Evolutionary conservation across 2,797 vertebrate genomes (phyloP).

Genomic region (Phalanger gymnotis): DNA sequence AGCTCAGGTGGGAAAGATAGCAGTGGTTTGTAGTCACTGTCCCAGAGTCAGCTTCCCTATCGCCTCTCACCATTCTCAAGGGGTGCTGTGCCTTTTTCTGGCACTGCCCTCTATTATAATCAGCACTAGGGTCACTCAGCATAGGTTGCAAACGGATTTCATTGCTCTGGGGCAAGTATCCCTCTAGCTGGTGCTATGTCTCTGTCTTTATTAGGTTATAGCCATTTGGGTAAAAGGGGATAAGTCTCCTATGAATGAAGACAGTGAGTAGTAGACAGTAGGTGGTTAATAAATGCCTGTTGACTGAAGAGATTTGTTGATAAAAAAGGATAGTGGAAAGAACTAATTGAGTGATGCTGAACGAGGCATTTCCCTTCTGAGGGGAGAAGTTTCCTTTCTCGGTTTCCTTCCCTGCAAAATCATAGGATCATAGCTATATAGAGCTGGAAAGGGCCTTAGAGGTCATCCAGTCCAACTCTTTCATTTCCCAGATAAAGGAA

Average conservation of each 20-base stretch:
- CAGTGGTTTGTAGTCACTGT: not conserved
- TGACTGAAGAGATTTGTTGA: not conserved
- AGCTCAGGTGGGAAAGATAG: not conserved
- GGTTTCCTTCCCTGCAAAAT: not conserved
- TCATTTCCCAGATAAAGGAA: not conserved
- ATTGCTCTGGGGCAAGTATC: not conserved
- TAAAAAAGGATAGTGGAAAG: not conserved
- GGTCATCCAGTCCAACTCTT: not conserved
- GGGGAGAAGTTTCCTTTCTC: not conserved
- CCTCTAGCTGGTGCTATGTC: not conserved
- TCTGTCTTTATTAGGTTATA: not conserved
- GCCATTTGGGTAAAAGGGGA: not conserved
- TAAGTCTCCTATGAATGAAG: not conserved
- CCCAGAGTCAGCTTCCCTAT: not conserved
- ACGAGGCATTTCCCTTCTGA: not conserved
- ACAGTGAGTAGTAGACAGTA: not conserved
- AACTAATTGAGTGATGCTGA: not conserved
- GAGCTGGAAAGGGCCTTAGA: not conserved
- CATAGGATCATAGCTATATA: not conserved
- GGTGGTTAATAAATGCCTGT: not conserved
- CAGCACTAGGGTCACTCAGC: not conserved
- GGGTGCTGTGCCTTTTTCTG: not conserved
- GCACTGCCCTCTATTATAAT: not conserved
- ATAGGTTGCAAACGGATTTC: not conserved
- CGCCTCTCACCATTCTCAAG: not conserved